phyloP scores from a whole-genome alignment of 2,888 invertebrate species.

The Mamestra brassicae region DNA sequence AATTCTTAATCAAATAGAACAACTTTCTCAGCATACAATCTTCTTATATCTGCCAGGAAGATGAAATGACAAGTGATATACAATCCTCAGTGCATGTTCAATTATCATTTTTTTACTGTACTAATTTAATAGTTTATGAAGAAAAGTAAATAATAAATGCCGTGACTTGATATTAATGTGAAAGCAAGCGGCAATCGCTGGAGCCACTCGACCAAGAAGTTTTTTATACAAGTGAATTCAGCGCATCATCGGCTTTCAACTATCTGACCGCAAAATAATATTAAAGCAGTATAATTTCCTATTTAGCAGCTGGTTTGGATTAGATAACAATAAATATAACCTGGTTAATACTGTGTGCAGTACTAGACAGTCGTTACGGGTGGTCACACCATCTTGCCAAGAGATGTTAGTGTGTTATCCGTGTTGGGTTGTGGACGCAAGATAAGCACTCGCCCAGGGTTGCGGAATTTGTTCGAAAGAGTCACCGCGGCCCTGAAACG shows the following conservation, averaged over 20 bases:
- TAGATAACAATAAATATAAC: background rate
- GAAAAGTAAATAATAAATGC: constrained; percentile 54
- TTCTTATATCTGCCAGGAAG: constrained; percentile 11
- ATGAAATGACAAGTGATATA: constrained; percentile 46
- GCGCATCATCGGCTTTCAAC: constrained; percentile 52
- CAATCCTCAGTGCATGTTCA: background rate
- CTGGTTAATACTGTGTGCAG: too few species aligned
- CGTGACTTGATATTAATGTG: constrained; percentile 51
- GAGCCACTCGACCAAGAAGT: constrained; percentile 40
- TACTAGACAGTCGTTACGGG: background rate
- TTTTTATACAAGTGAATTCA: constrained; percentile 43
- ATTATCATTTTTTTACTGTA: constrained; percentile 28
- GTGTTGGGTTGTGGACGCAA: too few species aligned
- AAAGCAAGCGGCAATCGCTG: constrained; percentile 47
- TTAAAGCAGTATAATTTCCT: constrained; percentile 12
- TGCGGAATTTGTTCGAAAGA: too few species aligned
- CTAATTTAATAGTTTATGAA: constrained; percentile 41
- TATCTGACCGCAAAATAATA: constrained; percentile 38
- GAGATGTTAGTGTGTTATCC: background rate
- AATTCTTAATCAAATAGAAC: background rate
- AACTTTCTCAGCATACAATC: background rate
- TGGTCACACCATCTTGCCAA: background rate
- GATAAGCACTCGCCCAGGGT: too few species aligned
- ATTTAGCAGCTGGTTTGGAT: constrained; percentile 4
- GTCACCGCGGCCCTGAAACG: too few species aligned